A percentile compares a stretch with the other conserved stretches of the same genome.
phyloP scores from a whole-genome alignment of 2,888 invertebrate species.

The Mamestra brassicae region DNA sequence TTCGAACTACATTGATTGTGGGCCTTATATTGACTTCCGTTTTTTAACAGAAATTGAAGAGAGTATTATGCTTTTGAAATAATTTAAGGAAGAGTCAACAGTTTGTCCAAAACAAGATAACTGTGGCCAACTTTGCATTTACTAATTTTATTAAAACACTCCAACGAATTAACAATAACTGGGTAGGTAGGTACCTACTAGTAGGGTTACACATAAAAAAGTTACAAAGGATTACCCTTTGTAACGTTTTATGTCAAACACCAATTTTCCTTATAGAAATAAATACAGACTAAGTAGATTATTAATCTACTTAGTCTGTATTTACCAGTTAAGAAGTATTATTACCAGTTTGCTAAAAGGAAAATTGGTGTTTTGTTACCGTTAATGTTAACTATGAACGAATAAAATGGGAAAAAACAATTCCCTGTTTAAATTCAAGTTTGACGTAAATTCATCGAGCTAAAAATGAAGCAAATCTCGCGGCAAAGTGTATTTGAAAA shows the following conservation, averaged over 20 bases:
- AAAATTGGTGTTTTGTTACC: too few relatives aligned
- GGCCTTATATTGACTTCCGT: constrained; percentile 51
- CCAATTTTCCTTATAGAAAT: background rate
- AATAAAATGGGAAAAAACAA: background rate
- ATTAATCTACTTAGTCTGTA: too few relatives aligned
- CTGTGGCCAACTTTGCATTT: background rate
- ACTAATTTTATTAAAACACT: background rate
- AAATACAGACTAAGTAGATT: background rate
- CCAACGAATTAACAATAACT: background rate
- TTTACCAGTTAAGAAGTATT: too few relatives aligned
- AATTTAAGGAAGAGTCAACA: background rate
- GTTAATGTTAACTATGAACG: background rate
- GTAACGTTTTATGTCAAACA: too few relatives aligned
- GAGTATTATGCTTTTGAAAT: background rate
- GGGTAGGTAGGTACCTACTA: background rate
- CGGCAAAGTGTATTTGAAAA: constrained; percentile 11
- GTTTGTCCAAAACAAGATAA: background rate
- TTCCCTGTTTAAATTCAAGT: background rate
- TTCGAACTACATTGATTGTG: constrained; percentile 37
- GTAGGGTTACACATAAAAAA: constrained; percentile 3
- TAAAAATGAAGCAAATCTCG: constrained; percentile 6
- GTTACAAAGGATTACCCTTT: constrained; percentile 3
- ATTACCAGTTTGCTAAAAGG: too few relatives aligned
- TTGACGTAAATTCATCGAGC: constrained; percentile 7
- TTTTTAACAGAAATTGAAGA: constrained; percentile 18